Conservation (phyloP, 2,888 invertebrate species). For the Sesia bembeciformis region DNA sequence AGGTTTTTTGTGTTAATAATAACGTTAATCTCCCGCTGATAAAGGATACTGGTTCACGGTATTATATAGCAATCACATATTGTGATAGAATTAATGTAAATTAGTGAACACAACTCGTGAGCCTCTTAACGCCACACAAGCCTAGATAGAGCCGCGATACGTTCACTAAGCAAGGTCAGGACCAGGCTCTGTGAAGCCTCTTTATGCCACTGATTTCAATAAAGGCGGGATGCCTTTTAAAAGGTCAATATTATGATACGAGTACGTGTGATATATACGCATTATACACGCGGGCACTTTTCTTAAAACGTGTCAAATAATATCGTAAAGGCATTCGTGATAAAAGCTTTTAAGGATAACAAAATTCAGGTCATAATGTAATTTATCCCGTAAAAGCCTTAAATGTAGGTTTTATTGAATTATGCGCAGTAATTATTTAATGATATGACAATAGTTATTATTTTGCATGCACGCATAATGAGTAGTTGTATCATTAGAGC, state of each 20-base stretch:
- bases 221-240: conserved; percentile 9
- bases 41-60: no score
- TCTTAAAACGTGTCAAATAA: no score
- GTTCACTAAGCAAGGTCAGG: conserved; percentile 55
- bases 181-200: conserved; percentile 27
- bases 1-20: no score
- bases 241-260: conserved; percentile 22
- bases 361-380: not conserved
- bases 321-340: no score
- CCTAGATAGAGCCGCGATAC: conserved; percentile 12
- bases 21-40: no score
- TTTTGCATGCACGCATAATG: not conserved
- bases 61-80: no score
- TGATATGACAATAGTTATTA: not conserved
- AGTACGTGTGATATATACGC: not conserved
- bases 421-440: not conserved
- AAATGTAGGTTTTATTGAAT: not conserved
- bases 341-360: not conserved
- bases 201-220: conserved; percentile 30
- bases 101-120: no score
- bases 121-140: no score
- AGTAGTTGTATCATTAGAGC: no score
- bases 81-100: no score
- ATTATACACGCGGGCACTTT: no score
- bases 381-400: not conserved